Conservation (phyloP, 2,113 vertebrate genomes). For the Syrmaticus mikado region DNA sequence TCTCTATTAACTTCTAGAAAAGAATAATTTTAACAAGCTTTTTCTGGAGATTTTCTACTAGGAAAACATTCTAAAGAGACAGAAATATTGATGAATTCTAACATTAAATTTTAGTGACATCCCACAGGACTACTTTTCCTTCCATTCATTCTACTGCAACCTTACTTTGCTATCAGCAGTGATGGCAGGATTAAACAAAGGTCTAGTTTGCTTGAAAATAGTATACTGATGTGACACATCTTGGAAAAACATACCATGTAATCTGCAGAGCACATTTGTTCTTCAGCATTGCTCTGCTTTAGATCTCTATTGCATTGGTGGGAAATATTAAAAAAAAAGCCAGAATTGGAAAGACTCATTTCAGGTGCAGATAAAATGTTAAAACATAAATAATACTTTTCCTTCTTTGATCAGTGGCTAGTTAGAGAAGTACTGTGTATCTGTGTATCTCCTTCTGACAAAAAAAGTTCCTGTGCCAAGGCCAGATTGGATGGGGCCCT, state of each 20-base stretch:
- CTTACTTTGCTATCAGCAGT: neutral
- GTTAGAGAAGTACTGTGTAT: neutral
- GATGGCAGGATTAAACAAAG: neutral
- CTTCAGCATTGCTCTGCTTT: neutral
- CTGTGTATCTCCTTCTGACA: neutral
- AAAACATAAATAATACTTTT: neutral
- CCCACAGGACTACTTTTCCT: no score
- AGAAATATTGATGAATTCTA: no score
- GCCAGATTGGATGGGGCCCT: no score
- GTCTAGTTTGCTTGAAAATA: neutral
- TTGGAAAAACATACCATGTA: neutral
- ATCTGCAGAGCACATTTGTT: neutral
- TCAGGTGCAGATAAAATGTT: neutral
- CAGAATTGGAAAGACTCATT: neutral
- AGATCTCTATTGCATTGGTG: neutral
- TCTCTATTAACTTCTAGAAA: no score
- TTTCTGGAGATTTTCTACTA: no score
- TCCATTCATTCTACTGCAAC: rapidly evolving
- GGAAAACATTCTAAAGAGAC: no score
- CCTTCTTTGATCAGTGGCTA: neutral
- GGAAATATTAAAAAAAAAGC: neutral
- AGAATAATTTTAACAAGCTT: no score
- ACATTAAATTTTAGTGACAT: no score
- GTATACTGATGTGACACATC: neutral
- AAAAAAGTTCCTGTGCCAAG: neutral